Evolutionary conservation across 2,888 invertebrate genomes (phyloP), one percentile per base, ranked within the genome.

Genomic region (Drosophila birchii): DNA sequence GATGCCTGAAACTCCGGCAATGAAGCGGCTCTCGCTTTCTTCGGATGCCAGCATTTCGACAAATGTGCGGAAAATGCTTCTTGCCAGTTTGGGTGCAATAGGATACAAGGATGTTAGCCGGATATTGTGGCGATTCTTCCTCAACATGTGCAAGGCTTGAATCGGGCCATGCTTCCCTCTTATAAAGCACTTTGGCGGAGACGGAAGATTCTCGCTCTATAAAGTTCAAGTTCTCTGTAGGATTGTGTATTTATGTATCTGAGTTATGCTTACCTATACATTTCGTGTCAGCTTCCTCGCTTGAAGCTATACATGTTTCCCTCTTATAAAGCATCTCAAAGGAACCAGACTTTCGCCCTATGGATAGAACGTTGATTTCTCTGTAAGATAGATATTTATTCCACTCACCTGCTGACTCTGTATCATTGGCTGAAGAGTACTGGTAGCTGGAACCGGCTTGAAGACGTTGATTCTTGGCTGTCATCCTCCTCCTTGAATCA

Each of bases 71-170:
- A 59, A 8, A 60, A 18, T 59, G 60, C 23, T 60, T 60, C 12
- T 5, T 32, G n/a, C 60, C 41, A 18, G 41, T 41, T 34, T 14
- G 5, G 9, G 18, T 61, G 2, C 60, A 60, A 23, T 26, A 61
- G 2, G 14, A 23, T 11, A 60, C 18, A 12, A 5, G 0, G 2
- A 3, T 26, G 20, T 2, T 5, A 44, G 8, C 23, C 5, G 32
- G 2, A 14, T 11, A 3, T 6, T 1, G 29, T 16, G 9, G 59
- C 2, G 38, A 8, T 12, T 16, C 56, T 16, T 14, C 20, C 23
- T 18, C 41, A 3, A 3, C 12, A 6, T 6, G 1, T 6, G 12
- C 12, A 12, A 20, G 12, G 6, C 20, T 43, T 7, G 43, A 14
- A 23, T 3, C 14, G 20, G 20, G 3, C 43, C 14, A 20, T 4